A percentile compares a stretch with the other conserved stretches of the same genome.
Evolutionary conservation across 1,140 invertebrate species (phyloP).

Genomic region (Vollenhovia emeryi): DNA sequence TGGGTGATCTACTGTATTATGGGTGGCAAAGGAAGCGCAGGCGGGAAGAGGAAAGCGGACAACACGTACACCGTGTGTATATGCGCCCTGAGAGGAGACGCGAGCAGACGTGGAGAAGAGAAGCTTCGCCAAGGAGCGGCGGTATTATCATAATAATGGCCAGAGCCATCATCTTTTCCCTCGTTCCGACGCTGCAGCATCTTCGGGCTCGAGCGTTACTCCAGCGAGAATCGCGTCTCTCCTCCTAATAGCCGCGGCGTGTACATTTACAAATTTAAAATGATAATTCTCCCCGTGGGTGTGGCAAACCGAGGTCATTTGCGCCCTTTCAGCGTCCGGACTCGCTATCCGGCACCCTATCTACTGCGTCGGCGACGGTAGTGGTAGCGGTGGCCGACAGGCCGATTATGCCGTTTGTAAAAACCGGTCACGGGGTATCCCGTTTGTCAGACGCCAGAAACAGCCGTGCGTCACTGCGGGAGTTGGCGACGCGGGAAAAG

Average conservation of each 20-base stretch:
- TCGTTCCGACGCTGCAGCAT: conserved; percentile 53
- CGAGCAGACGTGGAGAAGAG: conserved; percentile 56
- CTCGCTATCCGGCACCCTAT: conserved; percentile 53
- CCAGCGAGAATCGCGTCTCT: conserved; percentile 32
- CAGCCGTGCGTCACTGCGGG: conserved; percentile 58
- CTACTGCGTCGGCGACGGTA: background rate
- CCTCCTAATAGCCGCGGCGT: conserved; percentile 75
- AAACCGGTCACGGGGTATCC: conserved; percentile 55
- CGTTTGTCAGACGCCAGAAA: conserved; percentile 73
- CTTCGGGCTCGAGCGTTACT: conserved; percentile 40
- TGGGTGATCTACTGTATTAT: too few relatives aligned
- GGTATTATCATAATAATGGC: conserved; percentile 81
- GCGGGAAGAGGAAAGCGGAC: background rate
- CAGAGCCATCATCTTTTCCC: conserved; percentile 76
- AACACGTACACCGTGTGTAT: conserved; percentile 16
- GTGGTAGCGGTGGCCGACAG: background rate
- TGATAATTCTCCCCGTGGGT: conserved; percentile 76
- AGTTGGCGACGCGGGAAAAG: background rate
- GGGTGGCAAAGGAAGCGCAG: conserved; percentile 11
- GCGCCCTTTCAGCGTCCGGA: conserved; percentile 68
- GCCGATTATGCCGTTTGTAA: conserved; percentile 66
- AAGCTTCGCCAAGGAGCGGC: conserved; percentile 71
- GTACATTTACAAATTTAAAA: conserved; percentile 81
- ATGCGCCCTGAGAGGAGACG: background rate
- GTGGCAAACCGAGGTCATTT: conserved; percentile 75